Evolutionary conservation across 2,113 vertebrate species (phyloP).

Genomic region (Theristicus caerulescens): DNA sequence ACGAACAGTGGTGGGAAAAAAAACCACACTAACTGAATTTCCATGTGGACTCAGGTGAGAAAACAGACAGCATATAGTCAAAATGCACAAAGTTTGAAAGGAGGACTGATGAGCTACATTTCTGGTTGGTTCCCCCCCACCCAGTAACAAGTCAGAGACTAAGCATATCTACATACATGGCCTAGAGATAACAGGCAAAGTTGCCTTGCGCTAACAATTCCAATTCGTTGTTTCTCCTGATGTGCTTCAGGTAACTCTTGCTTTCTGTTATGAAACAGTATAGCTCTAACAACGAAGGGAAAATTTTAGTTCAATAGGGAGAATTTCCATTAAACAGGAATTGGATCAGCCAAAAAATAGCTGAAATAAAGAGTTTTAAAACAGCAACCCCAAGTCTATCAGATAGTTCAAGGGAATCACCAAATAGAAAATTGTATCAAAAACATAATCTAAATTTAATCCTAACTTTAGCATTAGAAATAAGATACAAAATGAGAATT

Average conservation of each 20-base stretch:
- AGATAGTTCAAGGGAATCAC: not conserved
- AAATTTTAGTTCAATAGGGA: not conserved
- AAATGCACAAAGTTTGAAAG: not conserved
- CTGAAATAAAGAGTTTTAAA: not conserved
- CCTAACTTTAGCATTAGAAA: not conserved
- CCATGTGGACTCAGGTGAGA: not conserved
- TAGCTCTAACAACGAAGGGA: not conserved
- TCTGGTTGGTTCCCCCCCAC: accelerated
- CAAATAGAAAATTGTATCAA: not conserved
- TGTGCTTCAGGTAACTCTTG: not conserved
- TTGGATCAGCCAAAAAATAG: not conserved
- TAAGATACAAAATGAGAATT: not conserved
- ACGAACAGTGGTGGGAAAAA: not conserved
- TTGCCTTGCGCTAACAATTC: not conserved
- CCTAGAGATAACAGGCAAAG: not conserved
- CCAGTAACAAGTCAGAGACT: not conserved
- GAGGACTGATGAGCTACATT: not conserved
- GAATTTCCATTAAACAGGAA: not conserved
- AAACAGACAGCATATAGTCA: not conserved
- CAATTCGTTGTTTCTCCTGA: not conserved
- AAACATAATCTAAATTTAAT: not conserved
- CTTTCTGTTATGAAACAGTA: not conserved
- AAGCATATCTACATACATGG: not conserved
- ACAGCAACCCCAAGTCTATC: not conserved
- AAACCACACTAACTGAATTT: not conserved